phyloP scores from a whole-genome alignment of 2,113 vertebrate genomes.

The Cheirogaleus medius region DNA sequence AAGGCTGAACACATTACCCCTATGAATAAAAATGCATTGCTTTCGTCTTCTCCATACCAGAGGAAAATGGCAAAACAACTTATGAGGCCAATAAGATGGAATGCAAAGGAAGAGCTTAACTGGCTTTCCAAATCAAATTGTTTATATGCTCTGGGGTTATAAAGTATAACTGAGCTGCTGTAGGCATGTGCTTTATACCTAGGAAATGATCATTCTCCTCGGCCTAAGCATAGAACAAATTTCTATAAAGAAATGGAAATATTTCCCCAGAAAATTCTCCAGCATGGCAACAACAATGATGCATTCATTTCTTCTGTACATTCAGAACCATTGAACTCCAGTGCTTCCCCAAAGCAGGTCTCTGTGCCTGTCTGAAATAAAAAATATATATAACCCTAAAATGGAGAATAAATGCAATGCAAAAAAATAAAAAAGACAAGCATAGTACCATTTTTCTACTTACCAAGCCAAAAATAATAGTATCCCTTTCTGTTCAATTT shows the following conservation, averaged over 20 bases:
- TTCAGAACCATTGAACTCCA: not conserved
- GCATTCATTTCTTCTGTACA: not conserved
- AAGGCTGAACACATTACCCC: not conserved
- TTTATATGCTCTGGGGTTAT: slow-evolving; percentile 30
- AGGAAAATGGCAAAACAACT: not conserved
- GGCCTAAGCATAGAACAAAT: slow-evolving; percentile 1
- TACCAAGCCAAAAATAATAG: slow-evolving; percentile 60
- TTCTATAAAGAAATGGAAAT: slow-evolving; percentile 53
- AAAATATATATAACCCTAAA: not conserved
- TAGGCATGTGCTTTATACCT: slow-evolving; percentile 39
- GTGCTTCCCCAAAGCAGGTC: slow-evolving; percentile 27
- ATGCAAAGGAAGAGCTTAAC: slow-evolving; percentile 44
- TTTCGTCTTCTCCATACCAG: slow-evolving; percentile 19
- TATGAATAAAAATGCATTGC: not conserved
- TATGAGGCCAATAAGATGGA: not conserved
- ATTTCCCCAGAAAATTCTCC: slow-evolving; percentile 55
- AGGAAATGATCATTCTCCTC: slow-evolving; percentile 43
- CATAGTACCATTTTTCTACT: slow-evolving; percentile 49
- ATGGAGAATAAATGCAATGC: slow-evolving; percentile 30
- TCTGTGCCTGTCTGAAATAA: slow-evolving; percentile 19
- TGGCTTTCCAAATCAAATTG: slow-evolving; percentile 61
- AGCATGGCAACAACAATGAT: not conserved
- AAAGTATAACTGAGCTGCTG: slow-evolving; percentile 50
- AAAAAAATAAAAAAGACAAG: slow-evolving; percentile 48
- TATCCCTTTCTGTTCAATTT: slow-evolving; percentile 54